Evolutionary conservation across 2,797 vertebrate species (phyloP), one percentile per base, ranked within the genome.

Genomic region (Chelidonichthys spinosus): DNA sequence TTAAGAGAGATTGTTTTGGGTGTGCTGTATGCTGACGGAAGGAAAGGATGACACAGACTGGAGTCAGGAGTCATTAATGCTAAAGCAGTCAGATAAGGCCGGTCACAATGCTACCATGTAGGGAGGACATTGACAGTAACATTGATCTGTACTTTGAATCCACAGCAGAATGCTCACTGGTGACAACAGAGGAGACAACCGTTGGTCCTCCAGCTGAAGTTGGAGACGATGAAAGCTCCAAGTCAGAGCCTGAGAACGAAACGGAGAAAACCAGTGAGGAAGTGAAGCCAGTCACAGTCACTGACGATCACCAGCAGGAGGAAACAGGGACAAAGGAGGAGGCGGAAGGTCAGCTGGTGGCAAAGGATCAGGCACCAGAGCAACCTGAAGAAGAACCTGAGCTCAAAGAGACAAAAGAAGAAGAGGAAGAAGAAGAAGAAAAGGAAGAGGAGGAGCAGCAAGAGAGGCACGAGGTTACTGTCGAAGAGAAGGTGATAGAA

Each of bases 211-310:
- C 13, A 0, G 46, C 69, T 32, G 64, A 79, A 36, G 79, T 77
- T 0, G 92, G 93, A 72, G 92, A 94, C 76, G 94, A 94, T 0
- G 90, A 94, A 74, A 92, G 90, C 44, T 92, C 94, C 53, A 84
- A 93, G 74, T 88, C 94, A 3, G 94, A 95, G 77, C 77, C 53
- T 3, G 80, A 81, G n/a, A 73, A 70, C 86, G 91, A 74, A 85
- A 82, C 17, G 14, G 77, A 83, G 55, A 64, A 72, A 65, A 47
- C 33, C 0, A 17, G 15, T 6, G 77, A 89, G 13, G 87, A 89
- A 40, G 79, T 68, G 32, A 72, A 79, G 43, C 17, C 4, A 6
- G 44, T 37, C 13, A 52, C n/a, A 9, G 43, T 62, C 10, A 43
- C 33, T 7, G 90, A 69, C 63, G 85, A 84, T 69, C 92, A 81